Evolutionary conservation across 2,888 invertebrate species (phyloP).

Genomic region (Thera obeliscata): DNA sequence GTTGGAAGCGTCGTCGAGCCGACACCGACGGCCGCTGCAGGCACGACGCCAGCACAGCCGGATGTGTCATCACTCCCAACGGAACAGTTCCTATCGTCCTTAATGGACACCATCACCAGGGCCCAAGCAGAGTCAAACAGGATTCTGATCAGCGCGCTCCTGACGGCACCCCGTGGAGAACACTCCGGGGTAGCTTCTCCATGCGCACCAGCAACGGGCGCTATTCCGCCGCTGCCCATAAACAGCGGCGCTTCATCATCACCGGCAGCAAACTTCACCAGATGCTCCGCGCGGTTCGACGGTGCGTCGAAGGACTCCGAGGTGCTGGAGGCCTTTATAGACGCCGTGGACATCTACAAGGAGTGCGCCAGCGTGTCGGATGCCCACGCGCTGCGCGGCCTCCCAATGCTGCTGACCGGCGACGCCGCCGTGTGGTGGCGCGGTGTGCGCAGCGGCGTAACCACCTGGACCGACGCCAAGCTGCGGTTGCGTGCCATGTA

Average conservation of each 20-base stretch:
- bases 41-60: too few species aligned
- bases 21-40: too few species aligned
- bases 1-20: too few species aligned
- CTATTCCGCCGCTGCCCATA: background rate
- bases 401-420: background rate
- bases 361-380: too few species aligned
- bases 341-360: too few species aligned
- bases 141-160: background rate
- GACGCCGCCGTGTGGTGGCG: constrained; percentile 11
- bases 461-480: constrained; percentile 13
- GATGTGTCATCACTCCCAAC: too few species aligned
- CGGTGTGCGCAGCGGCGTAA: constrained; percentile 1
- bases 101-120: too few species aligned
- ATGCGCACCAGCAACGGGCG: background rate
- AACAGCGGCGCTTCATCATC: constrained; percentile 1
- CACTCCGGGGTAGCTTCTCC: background rate
- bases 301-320: background rate
- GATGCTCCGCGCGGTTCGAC: constrained; percentile 6
- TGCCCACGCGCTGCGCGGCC: too few species aligned
- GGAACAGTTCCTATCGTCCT: too few species aligned
- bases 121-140: background rate
- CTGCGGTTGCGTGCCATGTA: constrained; percentile 17
- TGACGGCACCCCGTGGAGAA: background rate
- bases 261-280: constrained; percentile 1
- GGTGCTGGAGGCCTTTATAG: background rate